Percentiles rank a stretch among this genome's conserved stretches.
Conservation (phyloP, 2,797 vertebrate species). For the Diplodus sargus region DNA sequence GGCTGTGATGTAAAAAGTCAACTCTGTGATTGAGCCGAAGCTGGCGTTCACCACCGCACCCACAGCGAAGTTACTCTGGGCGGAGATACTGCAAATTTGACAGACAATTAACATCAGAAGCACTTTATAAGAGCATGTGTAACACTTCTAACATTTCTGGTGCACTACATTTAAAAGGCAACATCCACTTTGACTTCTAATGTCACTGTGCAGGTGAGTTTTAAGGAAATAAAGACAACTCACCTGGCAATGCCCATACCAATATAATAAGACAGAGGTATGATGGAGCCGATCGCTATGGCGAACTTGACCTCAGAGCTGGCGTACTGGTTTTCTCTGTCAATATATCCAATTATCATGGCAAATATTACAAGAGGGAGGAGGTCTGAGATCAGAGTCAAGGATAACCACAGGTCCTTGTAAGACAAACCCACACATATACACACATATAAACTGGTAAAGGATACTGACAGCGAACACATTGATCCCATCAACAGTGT, state of each 20-base stretch:
- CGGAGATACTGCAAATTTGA: constrained; percentile 83
- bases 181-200: neutral
- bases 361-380: constrained; percentile 89
- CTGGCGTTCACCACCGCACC: constrained; percentile 92
- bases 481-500: constrained; percentile 87
- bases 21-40: constrained; percentile 91
- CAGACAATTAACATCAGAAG: neutral
- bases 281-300: constrained; percentile 88
- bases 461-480: constrained; percentile 92
- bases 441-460: constrained; percentile 41
- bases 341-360: constrained; percentile 88
- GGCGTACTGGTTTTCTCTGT: constrained; percentile 84
- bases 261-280: constrained; percentile 92
- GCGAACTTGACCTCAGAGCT: constrained; percentile 88
- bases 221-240: constrained; percentile 27
- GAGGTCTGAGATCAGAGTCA: constrained; percentile 83
- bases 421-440: neutral
- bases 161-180: fast-evolving
- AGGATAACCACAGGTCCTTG: constrained; percentile 50
- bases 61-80: constrained; percentile 92
- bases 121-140: neutral
- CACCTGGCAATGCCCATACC: constrained; percentile 95
- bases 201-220: neutral
- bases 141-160: neutral
- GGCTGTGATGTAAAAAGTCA: constrained; percentile 93